Conservation (phyloP, 2,888 invertebrate species). For the Stratiomys singularior region DNA sequence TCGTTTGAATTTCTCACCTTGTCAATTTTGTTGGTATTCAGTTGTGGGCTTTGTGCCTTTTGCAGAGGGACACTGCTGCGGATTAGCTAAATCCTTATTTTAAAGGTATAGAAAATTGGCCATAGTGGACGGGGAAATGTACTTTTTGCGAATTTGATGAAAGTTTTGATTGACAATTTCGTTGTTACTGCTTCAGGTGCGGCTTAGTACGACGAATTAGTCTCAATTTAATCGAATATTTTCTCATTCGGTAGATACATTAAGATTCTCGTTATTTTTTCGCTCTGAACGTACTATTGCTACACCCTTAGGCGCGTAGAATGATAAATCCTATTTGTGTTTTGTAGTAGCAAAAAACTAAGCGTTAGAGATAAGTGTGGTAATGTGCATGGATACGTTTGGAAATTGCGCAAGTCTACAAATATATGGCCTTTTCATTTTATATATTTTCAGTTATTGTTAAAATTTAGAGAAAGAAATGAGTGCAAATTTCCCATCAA, state of each 20-base stretch:
- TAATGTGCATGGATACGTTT: too few species aligned
- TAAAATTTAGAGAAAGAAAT: too few species aligned
- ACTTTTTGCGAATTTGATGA: neutral
- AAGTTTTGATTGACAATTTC: slow-evolving; percentile 42
- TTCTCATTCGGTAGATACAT: slow-evolving; percentile 57
- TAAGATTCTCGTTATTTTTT: neutral
- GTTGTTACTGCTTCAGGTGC: neutral
- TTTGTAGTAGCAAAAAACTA: too few species aligned
- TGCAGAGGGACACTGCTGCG: neutral
- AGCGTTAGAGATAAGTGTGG: too few species aligned
- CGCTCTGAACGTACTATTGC: too few species aligned
- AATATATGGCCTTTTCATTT: too few species aligned
- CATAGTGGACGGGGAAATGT: slow-evolving; percentile 10
- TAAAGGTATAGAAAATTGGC: neutral
- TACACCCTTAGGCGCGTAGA: too few species aligned
- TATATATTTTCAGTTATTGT: too few species aligned
- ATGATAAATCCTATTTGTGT: too few species aligned
- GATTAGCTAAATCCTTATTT: slow-evolving; percentile 38
- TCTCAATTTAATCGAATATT: slow-evolving; percentile 62
- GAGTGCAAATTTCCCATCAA: too few species aligned
- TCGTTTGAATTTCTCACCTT: slow-evolving; percentile 54
- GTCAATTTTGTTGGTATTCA: slow-evolving; percentile 29
- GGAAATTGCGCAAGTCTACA: too few species aligned
- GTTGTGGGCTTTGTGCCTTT: slow-evolving; percentile 29
- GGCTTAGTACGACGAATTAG: too few species aligned